Percentiles rank a stretch among this genome's conserved stretches.
Evolutionary conservation across 2,797 vertebrate genomes (phyloP).

Genomic region (Darevskia nairensis): DNA sequence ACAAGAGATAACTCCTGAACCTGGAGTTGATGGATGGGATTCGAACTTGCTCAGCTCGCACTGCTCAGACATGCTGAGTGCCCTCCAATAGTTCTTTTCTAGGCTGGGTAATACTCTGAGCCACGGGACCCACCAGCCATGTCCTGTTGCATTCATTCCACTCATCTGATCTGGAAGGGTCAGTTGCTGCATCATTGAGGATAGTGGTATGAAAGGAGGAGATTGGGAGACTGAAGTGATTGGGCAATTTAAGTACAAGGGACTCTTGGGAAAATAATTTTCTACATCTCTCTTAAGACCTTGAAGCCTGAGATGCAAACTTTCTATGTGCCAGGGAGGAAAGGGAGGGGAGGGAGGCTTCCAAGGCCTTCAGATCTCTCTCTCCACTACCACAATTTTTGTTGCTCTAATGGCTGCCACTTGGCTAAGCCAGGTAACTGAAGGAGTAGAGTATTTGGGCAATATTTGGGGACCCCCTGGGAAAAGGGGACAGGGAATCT

Average conservation of each 20-base stretch:
- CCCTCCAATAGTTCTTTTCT: not conserved
- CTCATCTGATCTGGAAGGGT: not conserved
- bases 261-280: too few relatives aligned
- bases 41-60: not conserved
- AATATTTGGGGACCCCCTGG: too few relatives aligned
- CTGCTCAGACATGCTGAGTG: not conserved
- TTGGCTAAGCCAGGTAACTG: too few relatives aligned
- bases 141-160: not conserved
- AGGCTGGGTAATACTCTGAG: not conserved
- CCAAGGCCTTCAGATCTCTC: too few relatives aligned
- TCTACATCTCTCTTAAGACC: too few relatives aligned
- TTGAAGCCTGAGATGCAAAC: too few relatives aligned
- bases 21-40: not conserved
- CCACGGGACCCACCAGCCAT: rapidly evolving
- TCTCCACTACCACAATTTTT: too few relatives aligned
- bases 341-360: too few relatives aligned
- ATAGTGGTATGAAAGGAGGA: not conserved
- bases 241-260: not conserved
- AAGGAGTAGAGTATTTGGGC: too few relatives aligned
- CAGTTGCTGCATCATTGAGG: not conserved
- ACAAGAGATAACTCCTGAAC: not conserved
- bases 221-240: not conserved
- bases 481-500: too few relatives aligned
- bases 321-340: too few relatives aligned
- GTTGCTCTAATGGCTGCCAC: too few relatives aligned